Evolutionary conservation across 1,140 invertebrate species (phyloP), one percentile per base, ranked within the genome.

Genomic region (Drosophila sechellia): DNA sequence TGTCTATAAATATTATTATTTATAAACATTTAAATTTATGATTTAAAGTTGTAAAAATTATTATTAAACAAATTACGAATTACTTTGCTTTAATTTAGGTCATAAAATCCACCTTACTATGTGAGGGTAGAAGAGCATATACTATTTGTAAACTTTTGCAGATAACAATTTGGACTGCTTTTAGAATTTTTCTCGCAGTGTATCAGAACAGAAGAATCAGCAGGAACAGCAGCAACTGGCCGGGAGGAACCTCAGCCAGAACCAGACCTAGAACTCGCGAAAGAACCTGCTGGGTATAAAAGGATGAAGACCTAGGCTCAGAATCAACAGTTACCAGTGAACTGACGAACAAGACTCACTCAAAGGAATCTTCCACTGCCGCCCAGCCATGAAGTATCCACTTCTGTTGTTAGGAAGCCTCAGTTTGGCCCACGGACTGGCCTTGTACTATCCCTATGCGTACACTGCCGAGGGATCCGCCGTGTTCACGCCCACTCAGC

Each of bases 401-500:
- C 56, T 91, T 35, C 52, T 85, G 6, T 40, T 72, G 4, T 22
- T 83, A 15, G 54, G 52, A 6, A 68, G 53, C 45, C 27, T 87
- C 40, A 53, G 74, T 11, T 6, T 79, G 68, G 65, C 76, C 52
- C 65, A 87, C 20, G 84, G 83, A 2, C 55, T 87, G 56, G 83
- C 84, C 3, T 25, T 89, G 0, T 83, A 63, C 25, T 87, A 91
- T 57, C 90, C 86, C 1, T 70, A 63, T n/a, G 52, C 75, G 5
- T 91, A 91, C 56, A 60, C 80, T 50, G 72, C 83, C 6, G 70
- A 85, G 17, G 84, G 86, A 12, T 75, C 80, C 0, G 73, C 86
- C 0, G 39, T 91, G 34, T 59, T 90, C 5, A 91, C 90, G 43
- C 90, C 93, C 43, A 81, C 81, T 1, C 81, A 91, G 49, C 78